These are phyloP conservation scores for Pedicia rivosa DNA, from an alignment of 2,888 invertebrate genomes.

Conservation along the genomic window DNA sequence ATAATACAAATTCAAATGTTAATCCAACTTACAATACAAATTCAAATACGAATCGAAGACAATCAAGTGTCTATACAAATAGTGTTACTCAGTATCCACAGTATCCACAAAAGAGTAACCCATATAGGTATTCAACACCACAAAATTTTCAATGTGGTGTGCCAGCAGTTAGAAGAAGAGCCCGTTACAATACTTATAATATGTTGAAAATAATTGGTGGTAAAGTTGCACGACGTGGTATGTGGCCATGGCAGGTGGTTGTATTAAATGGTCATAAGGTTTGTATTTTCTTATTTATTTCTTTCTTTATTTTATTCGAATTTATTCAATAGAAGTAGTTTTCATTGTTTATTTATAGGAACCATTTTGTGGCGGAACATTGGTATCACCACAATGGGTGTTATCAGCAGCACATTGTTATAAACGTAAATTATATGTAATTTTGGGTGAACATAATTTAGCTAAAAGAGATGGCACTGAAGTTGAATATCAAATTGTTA, in stretches of 20 bases:
- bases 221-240: constrained; percentile 55
- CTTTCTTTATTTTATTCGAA: too few relatives aligned
- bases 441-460: constrained; percentile 76
- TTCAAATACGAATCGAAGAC: too few relatives aligned
- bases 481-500: constrained; percentile 54
- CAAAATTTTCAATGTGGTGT: constrained; percentile 30
- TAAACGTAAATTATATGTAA: constrained; percentile 55
- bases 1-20: too few relatives aligned
- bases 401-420: constrained; percentile 81
- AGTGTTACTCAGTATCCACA: too few relatives aligned
- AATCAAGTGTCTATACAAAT: too few relatives aligned
- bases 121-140: too few relatives aligned
- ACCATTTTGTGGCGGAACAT: constrained; percentile 76
- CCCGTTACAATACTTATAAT: constrained; percentile 29
- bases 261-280: constrained; percentile 70
- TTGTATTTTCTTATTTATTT: too few relatives aligned
- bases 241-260: constrained; percentile 93
- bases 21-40: too few relatives aligned
- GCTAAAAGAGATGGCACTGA: constrained; percentile 55
- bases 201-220: constrained; percentile 81
- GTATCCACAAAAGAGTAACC: too few relatives aligned
- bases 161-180: constrained; percentile 19
- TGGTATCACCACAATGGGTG: constrained; percentile 69
- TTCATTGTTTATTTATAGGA: too few relatives aligned
- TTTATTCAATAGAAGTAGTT: too few relatives aligned